phyloP scores from a whole-genome alignment of 2,113 vertebrate genomes.

The Todiramphus chloris region DNA sequence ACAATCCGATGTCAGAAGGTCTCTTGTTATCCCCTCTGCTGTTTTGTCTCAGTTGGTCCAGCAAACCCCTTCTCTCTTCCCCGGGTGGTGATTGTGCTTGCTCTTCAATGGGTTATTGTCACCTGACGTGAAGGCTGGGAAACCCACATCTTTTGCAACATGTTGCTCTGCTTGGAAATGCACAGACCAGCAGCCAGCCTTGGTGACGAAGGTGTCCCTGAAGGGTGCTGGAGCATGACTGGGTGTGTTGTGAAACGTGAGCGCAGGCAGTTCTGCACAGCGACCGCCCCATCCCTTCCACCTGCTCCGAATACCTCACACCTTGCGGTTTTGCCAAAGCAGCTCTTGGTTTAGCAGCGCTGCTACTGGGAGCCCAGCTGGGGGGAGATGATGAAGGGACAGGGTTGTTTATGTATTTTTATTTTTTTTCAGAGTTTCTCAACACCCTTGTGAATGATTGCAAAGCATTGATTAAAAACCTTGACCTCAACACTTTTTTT shows the following conservation, averaged over 20 bases:
- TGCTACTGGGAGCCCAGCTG: not conserved
- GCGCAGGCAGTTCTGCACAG: accelerated
- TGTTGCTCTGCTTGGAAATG: not conserved
- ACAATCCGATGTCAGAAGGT: accelerated
- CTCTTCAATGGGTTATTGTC: not conserved
- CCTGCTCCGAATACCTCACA: not conserved
- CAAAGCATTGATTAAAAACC: not conserved
- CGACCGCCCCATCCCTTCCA: accelerated
- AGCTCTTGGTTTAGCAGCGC: not conserved
- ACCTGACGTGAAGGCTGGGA: not conserved
- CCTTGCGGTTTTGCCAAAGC: not conserved
- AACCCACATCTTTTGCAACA: not conserved
- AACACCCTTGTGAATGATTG: not conserved
- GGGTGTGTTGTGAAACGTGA: not conserved
- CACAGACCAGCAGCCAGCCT: not conserved
- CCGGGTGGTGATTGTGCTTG: not conserved
- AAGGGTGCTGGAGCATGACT: not conserved
- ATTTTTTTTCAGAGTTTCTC: not conserved
- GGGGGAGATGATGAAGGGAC: not conserved
- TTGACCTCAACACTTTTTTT: not conserved
- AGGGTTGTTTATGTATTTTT: not conserved
- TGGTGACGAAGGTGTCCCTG: not conserved
- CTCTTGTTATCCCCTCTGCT: not conserved
- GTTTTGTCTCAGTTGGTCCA: not conserved
- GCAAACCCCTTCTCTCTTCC: not conserved